Conservation (phyloP, 2,113 vertebrate species). For the Dipodomys merriami region DNA sequence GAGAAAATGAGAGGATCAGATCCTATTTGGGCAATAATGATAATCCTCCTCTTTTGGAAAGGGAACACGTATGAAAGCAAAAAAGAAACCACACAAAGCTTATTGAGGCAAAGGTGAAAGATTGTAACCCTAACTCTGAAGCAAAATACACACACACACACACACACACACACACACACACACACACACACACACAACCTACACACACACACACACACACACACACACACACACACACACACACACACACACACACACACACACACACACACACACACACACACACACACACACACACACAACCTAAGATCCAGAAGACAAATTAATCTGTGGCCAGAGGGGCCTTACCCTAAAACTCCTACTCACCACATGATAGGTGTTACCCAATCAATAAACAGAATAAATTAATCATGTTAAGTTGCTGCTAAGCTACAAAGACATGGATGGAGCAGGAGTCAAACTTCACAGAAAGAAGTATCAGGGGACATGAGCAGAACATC, state of each 20-base stretch:
- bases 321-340: not conserved
- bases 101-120: too few relatives aligned
- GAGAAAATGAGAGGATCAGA: conserved; percentile 36
- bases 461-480: not conserved
- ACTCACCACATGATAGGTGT: not conserved
- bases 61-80: conserved; percentile 63
- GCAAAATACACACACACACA: too few relatives aligned
- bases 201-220: not conserved
- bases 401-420: not conserved
- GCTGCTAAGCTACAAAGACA: not conserved
- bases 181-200: conserved; percentile 27
- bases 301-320: conserved; percentile 53
- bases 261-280: too few relatives aligned
- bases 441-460: not conserved
- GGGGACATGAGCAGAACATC: not conserved
- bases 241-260: too few relatives aligned
- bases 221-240: too few relatives aligned
- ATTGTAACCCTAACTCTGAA: too few relatives aligned
- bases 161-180: too few relatives aligned
- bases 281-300: not conserved
- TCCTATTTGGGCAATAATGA: not conserved
- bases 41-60: not conserved
- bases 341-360: not conserved
- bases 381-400: not conserved
- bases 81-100: not conserved